Evolutionary conservation across 2,113 vertebrate genomes (phyloP).

Genomic region (Theristicus caerulescens): DNA sequence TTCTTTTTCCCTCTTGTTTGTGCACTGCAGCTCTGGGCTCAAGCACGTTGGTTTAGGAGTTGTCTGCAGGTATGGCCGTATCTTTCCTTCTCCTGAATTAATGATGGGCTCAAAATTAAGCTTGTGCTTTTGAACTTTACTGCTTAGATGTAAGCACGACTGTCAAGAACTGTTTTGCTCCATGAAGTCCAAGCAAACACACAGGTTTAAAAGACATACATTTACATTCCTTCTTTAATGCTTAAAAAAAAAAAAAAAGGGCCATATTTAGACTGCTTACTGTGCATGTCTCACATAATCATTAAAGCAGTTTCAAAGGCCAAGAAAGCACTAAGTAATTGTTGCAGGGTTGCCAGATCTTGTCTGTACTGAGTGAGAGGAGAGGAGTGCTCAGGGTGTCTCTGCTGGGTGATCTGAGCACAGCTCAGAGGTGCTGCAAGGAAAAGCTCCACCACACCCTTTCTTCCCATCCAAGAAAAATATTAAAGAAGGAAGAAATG

Average conservation of each 20-base stretch:
- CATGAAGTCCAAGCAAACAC: not conserved
- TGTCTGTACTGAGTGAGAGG: not conserved
- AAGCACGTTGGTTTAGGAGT: rapidly evolving
- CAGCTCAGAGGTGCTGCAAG: not conserved
- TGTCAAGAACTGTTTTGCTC: not conserved
- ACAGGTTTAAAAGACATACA: not conserved
- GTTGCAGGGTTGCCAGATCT: not conserved
- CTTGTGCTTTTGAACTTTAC: not conserved
- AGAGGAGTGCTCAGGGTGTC: not conserved
- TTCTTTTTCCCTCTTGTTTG: not conserved
- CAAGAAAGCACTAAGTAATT: not conserved
- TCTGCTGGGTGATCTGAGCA: not conserved
- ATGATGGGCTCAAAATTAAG: not conserved
- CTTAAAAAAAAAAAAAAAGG: not conserved
- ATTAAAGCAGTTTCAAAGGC: not conserved
- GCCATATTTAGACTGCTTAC: not conserved
- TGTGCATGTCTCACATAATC: not conserved
- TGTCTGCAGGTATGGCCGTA: not conserved
- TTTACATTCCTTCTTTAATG: not conserved
- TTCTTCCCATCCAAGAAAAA: slow-evolving; percentile 39
- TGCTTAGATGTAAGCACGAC: not conserved
- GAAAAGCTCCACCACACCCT: slow-evolving; percentile 26
- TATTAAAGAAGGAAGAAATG: slow-evolving; percentile 11
- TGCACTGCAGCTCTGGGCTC: not conserved
- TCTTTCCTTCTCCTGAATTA: not conserved